These are phyloP conservation scores for Nicator chloris DNA, from an alignment of 2,113 vertebrate genomes.

Conservation along the genomic window DNA sequence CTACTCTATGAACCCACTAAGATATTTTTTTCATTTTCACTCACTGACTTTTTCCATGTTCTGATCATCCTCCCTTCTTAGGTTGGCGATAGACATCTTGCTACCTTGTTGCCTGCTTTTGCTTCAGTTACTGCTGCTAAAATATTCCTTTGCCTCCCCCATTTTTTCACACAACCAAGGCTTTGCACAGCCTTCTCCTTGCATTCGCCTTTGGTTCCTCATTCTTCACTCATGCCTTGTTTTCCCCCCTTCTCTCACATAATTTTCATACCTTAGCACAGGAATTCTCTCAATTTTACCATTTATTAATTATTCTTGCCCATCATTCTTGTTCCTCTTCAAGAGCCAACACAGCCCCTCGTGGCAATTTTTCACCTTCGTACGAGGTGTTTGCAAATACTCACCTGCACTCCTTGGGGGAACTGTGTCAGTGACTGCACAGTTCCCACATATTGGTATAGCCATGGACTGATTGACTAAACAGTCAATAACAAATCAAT, in stretches of 20 bases:
- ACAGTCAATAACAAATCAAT: background rate
- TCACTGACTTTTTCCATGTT: background rate
- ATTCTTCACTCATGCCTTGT: background rate
- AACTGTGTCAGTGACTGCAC: background rate
- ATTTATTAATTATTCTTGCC: background rate
- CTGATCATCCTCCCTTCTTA: background rate
- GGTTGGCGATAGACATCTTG: background rate
- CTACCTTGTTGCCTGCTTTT: background rate
- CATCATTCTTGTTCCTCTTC: background rate
- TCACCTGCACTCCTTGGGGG: background rate
- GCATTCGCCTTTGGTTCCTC: background rate
- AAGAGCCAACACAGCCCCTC: background rate
- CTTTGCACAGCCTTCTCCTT: background rate
- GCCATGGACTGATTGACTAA: background rate
- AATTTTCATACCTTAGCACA: background rate
- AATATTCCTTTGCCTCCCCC: background rate
- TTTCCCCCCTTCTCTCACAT: background rate
- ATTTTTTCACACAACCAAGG: background rate
- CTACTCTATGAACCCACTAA: background rate
- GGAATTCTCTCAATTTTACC: background rate
- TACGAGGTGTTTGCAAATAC: background rate
- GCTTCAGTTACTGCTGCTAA: background rate
- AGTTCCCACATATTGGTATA: background rate
- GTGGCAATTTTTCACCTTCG: background rate
- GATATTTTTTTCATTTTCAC: background rate